A percentile compares a stretch with the other conserved stretches of the same genome.
phyloP scores from a whole-genome alignment of 2,797 vertebrate species.

The Sebastiscus tertius region DNA sequence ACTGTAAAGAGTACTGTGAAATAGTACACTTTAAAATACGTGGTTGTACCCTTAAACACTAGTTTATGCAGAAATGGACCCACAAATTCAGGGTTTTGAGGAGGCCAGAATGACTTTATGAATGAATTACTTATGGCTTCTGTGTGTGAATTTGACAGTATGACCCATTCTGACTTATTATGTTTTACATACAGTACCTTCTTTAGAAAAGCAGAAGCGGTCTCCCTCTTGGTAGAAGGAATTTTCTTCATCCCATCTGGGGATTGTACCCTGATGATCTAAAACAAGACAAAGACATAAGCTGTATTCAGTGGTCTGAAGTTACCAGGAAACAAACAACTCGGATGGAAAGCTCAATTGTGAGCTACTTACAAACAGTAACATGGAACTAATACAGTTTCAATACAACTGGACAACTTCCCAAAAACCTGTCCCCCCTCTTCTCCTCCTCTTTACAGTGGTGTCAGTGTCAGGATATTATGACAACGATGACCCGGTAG shows the following conservation, averaged over 20 bases:
- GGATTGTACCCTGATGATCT: conserved; percentile 96
- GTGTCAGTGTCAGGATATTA: conserved; percentile 38
- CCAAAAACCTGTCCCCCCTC: neutral
- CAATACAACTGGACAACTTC: neutral
- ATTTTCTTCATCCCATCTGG: conserved; percentile 97
- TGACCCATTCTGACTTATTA: neutral
- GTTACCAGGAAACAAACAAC: neutral
- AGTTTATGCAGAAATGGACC: neutral
- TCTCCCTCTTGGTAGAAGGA: conserved; percentile 91
- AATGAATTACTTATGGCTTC: neutral
- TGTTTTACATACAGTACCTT: conserved; percentile 83
- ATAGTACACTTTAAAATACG: neutral
- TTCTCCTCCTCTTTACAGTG: neutral
- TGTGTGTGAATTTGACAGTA: neutral
- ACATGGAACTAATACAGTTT: neutral
- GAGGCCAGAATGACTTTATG: neutral
- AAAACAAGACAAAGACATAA: neutral
- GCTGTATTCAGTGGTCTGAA: neutral
- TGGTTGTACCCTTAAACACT: neutral
- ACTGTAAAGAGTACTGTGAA: neutral
- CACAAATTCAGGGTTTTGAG: neutral
- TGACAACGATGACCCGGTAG: neutral
- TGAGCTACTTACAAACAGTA: neutral
- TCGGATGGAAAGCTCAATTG: neutral
- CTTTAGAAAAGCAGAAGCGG: conserved; percentile 91